Percentiles rank a stretch among this genome's conserved stretches.
These are phyloP conservation scores for Synanthedon andrenaeformis DNA, from an alignment of 2,888 invertebrate genomes.

Conservation along the genomic window DNA sequence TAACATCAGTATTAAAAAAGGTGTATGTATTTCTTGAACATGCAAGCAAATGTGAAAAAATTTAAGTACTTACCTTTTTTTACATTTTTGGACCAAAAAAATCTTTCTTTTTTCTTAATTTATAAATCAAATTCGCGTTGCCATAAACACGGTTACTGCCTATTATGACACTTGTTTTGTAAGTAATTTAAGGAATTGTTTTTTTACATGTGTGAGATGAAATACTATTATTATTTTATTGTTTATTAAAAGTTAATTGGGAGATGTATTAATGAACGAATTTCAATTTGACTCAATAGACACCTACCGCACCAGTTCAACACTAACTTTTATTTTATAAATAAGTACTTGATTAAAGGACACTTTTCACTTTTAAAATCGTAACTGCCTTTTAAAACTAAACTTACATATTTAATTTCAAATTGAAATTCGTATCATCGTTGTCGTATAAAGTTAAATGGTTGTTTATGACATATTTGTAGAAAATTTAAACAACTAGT, in stretches of 20 bases:
- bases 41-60: constrained; percentile 38
- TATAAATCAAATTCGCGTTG: constrained; percentile 65
- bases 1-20: constrained; percentile 66
- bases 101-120: constrained; percentile 12
- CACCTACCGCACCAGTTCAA: too few species aligned
- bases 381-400: too few species aligned
- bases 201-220: neutral
- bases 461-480: neutral
- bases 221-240: neutral
- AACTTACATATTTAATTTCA: too few species aligned
- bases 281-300: constrained; percentile 10
- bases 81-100: constrained; percentile 62
- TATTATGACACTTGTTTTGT: constrained; percentile 42
- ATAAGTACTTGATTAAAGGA: too few species aligned
- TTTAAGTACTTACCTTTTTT: constrained; percentile 10
- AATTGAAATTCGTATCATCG: too few species aligned
- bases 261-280: constrained; percentile 22
- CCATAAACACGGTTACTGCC: constrained; percentile 64
- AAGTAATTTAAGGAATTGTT: constrained; percentile 17
- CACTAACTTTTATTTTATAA: too few species aligned
- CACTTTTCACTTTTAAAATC: too few species aligned
- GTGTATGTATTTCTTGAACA: constrained; percentile 58
- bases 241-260: constrained; percentile 8
- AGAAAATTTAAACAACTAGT: constrained; percentile 32
- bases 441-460: neutral